Conservation (phyloP, 37 sponge, comb jelly and placozoan species). For the Halisarca cf. caerulea region DNA sequence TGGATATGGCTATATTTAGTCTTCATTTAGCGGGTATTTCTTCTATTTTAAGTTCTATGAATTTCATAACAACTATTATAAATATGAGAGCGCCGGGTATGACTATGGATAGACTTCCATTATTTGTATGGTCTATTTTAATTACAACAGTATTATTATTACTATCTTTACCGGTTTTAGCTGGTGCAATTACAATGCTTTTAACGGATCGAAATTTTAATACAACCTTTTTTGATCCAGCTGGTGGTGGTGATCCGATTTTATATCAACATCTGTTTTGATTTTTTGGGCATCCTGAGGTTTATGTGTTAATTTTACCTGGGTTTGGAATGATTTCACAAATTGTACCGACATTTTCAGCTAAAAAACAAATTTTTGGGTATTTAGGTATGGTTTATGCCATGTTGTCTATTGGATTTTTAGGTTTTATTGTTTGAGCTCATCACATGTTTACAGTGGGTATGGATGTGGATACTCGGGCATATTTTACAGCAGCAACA, state of each 20-base stretch:
- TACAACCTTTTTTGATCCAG: conserved; percentile 92
- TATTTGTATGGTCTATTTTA: conserved; percentile 90
- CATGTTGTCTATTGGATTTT: conserved; percentile 86
- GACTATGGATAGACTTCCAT: conserved; percentile 62
- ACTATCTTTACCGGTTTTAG: conserved; percentile 88
- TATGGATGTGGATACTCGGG: conserved; percentile 91
- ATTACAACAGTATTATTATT: conserved; percentile 77
- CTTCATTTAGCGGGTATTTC: conserved; percentile 83
- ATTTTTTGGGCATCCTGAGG: conserved; percentile 92
- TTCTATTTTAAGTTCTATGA: conserved; percentile 76
- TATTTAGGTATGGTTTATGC: conserved; percentile 91
- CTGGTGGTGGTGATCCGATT: conserved; percentile 89
- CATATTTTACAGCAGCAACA: conserved; percentile 90
- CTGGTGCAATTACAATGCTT: conserved; percentile 87
- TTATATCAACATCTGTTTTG: conserved; percentile 94
- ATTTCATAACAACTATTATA: conserved; percentile 86
- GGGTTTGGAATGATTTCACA: conserved; percentile 90
- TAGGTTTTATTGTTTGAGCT: conserved; percentile 91
- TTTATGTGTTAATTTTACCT: conserved; percentile 85
- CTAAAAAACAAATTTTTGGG: conserved; percentile 86
- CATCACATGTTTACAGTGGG: conserved; percentile 92
- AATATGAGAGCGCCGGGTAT: conserved; percentile 86
- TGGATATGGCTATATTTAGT: conserved; percentile 81
- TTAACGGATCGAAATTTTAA: conserved; percentile 90
- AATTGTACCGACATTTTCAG: conserved; percentile 71